These are phyloP conservation scores for Triops longicaudatus DNA, from an alignment of 1,140 invertebrate species.

Conservation along the genomic window DNA sequence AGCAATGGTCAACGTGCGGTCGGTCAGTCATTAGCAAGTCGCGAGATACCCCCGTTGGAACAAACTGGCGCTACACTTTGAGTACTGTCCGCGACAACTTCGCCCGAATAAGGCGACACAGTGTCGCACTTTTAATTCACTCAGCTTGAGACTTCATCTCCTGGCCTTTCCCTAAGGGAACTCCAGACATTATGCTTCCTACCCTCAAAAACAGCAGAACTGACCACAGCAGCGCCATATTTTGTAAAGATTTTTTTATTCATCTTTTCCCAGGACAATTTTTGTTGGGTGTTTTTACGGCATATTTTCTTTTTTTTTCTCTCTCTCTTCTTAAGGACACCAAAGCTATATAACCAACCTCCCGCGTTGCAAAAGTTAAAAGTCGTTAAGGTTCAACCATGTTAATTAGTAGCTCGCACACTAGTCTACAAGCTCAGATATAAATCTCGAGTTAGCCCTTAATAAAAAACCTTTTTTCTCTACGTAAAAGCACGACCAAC, in stretches of 20 bases:
- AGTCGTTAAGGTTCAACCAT: slow-evolving; percentile 12
- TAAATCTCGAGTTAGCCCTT: background rate
- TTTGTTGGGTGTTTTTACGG: background rate
- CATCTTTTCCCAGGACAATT: background rate
- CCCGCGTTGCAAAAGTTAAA: slow-evolving; percentile 11
- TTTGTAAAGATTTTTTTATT: background rate
- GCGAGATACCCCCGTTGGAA: background rate
- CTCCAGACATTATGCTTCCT: background rate
- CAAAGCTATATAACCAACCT: background rate
- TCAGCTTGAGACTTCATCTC: slow-evolving; percentile 3
- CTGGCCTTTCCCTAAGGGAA: background rate
- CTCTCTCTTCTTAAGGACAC: background rate
- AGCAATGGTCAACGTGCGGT: slow-evolving; percentile 6
- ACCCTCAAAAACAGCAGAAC: background rate
- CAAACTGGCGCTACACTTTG: background rate
- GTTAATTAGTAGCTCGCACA: slow-evolving; percentile 15
- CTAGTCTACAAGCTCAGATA: background rate
- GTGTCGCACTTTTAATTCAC: slow-evolving; percentile 10
- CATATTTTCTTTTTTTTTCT: background rate
- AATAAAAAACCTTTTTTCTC: background rate
- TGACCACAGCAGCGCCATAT: background rate
- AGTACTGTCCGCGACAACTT: background rate
- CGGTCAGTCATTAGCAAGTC: slow-evolving; percentile 6
- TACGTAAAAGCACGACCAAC: background rate
- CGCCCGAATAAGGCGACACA: background rate